Conservation (phyloP, 1,140 invertebrate species). For the Drosophila nebulosa region DNA sequence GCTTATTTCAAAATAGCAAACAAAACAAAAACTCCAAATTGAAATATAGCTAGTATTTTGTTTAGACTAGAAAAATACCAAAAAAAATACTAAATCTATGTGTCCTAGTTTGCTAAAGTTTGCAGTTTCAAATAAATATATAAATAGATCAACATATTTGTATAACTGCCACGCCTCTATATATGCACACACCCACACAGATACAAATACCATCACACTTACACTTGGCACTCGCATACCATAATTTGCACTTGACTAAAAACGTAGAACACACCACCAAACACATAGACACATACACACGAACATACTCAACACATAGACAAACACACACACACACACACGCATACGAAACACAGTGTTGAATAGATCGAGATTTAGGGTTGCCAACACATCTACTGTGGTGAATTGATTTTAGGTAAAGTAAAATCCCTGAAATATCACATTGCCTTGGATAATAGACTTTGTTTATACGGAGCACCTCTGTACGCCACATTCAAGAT, state of each 20-base stretch:
- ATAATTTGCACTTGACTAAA: conserved; percentile 38
- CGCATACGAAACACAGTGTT: background rate
- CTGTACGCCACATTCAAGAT: no score
- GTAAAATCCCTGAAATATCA: no score
- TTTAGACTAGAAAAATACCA: conserved; percentile 39
- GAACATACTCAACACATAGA: background rate
- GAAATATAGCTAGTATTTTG: conserved; percentile 33
- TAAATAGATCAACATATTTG: conserved; percentile 19
- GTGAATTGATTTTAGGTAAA: no score
- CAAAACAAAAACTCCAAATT: conserved; percentile 17
- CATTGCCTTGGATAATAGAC: no score
- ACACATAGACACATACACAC: conserved; percentile 3
- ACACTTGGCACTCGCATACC: conserved; percentile 38
- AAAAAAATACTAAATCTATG: conserved; percentile 44
- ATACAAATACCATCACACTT: conserved; percentile 13
- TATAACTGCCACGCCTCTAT: conserved; percentile 56
- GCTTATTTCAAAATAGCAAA: conserved; percentile 52
- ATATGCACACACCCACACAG: conserved; percentile 37
- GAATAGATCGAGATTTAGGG: background rate
- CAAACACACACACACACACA: background rate
- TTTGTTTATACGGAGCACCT: no score
- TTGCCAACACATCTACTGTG: background rate
- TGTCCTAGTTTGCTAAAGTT: conserved; percentile 69
- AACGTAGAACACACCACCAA: background rate
- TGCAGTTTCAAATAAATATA: conserved; percentile 40